These are phyloP conservation scores for Tapera naevia DNA, from an alignment of 2,797 vertebrate genomes.

Conservation along the genomic window DNA sequence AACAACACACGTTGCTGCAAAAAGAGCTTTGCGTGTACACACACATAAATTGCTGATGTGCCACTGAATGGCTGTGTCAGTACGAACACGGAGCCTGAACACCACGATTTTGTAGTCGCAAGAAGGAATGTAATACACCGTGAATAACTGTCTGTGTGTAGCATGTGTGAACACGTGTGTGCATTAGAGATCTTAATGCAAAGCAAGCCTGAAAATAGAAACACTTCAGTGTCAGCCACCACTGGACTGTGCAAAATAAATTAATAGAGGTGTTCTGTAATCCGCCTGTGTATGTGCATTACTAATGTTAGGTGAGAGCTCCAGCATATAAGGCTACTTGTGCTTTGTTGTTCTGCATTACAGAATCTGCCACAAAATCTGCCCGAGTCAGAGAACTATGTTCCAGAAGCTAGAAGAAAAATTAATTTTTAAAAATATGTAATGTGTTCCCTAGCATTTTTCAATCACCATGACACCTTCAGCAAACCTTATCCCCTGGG, in stretches of 20 bases:
- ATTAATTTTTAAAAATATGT: background rate
- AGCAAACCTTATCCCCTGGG: background rate
- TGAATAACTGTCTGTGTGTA: background rate
- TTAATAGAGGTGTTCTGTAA: background rate
- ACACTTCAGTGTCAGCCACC: background rate
- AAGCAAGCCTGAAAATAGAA: background rate
- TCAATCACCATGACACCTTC: background rate
- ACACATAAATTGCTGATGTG: background rate
- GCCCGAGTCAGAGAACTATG: background rate
- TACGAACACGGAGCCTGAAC: fast-evolving
- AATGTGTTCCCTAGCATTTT: background rate
- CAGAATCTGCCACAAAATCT: background rate
- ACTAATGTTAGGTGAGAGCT: background rate
- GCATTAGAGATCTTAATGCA: background rate
- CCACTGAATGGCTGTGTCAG: background rate
- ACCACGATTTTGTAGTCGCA: background rate
- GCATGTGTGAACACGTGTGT: fast-evolving
- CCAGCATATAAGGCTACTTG: fast-evolving
- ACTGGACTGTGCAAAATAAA: background rate
- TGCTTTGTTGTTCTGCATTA: background rate
- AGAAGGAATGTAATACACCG: background rate
- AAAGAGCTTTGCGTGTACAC: background rate
- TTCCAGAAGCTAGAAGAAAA: background rate
- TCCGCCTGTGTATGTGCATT: fast-evolving
- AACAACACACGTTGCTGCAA: background rate